Percentiles rank a stretch among this genome's conserved stretches.
Conservation (phyloP, 2,113 vertebrate species). For the Gorsachius goisagi region DNA sequence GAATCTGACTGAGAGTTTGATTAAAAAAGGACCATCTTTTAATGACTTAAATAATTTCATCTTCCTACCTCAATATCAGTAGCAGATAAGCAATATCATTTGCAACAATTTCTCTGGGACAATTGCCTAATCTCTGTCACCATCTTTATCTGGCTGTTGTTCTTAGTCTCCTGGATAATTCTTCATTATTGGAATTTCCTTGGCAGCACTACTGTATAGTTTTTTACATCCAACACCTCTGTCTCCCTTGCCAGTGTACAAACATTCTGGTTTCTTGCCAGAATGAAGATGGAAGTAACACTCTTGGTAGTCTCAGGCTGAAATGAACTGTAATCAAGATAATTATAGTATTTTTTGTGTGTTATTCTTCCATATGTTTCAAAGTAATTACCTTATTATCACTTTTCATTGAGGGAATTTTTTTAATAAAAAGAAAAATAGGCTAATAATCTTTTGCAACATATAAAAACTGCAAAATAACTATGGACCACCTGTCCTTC, state of each 20-base stretch:
- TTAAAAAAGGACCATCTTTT: neutral
- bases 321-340: neutral
- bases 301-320: neutral
- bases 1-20: neutral
- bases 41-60: neutral
- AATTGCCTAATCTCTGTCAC: neutral
- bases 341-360: neutral
- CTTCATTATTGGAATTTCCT: neutral
- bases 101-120: neutral
- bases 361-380: neutral
- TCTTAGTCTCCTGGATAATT: neutral
- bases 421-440: neutral
- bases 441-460: neutral
- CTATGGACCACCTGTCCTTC: neutral
- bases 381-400: neutral
- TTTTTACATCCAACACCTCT: neutral
- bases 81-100: neutral
- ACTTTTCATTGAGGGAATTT: neutral
- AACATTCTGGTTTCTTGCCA: neutral
- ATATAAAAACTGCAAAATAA: neutral
- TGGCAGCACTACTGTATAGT: neutral
- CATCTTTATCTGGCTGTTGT: neutral
- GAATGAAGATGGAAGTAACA: neutral
- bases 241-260: neutral
- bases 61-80: neutral